Conservation (phyloP, 2,888 invertebrate genomes). For the Chymomyza procnemis region DNA sequence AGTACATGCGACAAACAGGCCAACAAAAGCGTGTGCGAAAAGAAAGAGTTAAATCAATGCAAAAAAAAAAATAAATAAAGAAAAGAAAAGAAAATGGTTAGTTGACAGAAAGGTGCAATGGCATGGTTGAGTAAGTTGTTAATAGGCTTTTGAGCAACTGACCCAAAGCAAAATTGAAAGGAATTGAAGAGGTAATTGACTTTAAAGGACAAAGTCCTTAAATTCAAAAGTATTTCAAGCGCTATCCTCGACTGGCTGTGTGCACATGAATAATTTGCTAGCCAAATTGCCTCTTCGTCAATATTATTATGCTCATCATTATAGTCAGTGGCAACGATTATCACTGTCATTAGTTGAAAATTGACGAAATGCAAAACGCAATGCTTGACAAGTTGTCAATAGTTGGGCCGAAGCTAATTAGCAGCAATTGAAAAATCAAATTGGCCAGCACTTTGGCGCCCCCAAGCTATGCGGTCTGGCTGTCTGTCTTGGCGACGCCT, state of each 20-base stretch:
- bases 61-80: constrained; percentile 8
- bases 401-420: constrained; percentile 53
- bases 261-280: constrained; percentile 29
- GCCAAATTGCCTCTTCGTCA: constrained; percentile 1
- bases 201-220: neutral
- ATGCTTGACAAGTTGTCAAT: constrained; percentile 62
- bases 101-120: constrained; percentile 31
- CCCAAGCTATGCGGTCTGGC: neutral
- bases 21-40: neutral
- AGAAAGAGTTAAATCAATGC: constrained; percentile 8
- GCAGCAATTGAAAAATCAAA: constrained; percentile 71
- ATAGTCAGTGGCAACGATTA: constrained; percentile 56
- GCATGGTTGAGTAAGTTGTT: constrained; percentile 20
- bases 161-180: neutral
- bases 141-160: constrained; percentile 34
- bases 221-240: neutral
- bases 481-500: constrained; percentile 43
- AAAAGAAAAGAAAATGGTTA: neutral
- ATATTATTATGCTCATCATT: neutral
- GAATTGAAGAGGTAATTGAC: neutral
- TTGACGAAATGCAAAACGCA: constrained; percentile 25
- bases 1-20: constrained; percentile 13
- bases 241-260: neutral
- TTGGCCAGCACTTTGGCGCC: constrained; percentile 36
- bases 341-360: constrained; percentile 49